These are phyloP conservation scores for Eutolmus rufibarbis DNA, from an alignment of 2,888 invertebrate species.

Conservation along the genomic window DNA sequence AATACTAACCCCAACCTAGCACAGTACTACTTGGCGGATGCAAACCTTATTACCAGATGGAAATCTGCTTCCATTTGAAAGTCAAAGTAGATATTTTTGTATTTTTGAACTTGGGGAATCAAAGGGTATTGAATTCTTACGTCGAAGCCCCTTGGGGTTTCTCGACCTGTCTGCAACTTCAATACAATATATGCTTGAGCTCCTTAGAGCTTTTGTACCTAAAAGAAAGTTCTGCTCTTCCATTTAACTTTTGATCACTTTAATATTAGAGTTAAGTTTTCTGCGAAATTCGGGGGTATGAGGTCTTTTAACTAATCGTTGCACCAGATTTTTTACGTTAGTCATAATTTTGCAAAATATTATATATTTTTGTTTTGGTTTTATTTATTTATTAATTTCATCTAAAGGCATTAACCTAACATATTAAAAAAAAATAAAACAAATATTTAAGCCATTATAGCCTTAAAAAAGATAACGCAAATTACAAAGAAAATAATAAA, in stretches of 20 bases:
- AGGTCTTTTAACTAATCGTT: background rate
- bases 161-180: background rate
- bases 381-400: too few species aligned
- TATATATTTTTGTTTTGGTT: too few species aligned
- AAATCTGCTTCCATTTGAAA: slow-evolving; percentile 21
- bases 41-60: background rate
- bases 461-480: too few species aligned
- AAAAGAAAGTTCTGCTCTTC: background rate
- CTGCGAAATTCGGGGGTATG: background rate
- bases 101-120: background rate
- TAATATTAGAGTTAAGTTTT: background rate
- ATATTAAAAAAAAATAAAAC: too few species aligned
- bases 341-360: too few species aligned
- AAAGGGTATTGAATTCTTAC: background rate
- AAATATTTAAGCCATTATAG: too few species aligned
- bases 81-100: slow-evolving; percentile 10
- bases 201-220: background rate
- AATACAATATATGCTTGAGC: background rate
- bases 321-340: too few species aligned
- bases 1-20: background rate
- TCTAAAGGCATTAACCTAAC: too few species aligned
- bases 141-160: background rate
- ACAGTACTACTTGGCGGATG: background rate
- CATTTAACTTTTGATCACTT: background rate
- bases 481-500: too few species aligned